Conservation (phyloP, 2,888 invertebrate species). For the Leptothorax acervorum region DNA sequence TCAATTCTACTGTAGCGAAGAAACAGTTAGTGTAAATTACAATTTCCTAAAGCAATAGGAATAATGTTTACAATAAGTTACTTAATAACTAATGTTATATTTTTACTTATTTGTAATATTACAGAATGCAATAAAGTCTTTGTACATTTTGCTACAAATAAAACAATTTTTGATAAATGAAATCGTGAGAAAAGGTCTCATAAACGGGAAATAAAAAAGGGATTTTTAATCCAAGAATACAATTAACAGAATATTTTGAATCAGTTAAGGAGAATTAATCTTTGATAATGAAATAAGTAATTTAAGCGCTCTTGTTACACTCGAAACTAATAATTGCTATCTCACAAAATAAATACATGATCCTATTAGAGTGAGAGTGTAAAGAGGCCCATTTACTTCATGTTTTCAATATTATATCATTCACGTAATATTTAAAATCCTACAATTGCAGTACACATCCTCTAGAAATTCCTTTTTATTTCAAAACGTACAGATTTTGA, state of each 20-base stretch:
- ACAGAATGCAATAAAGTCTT: constrained; percentile 29
- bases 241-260: neutral
- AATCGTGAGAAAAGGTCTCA: neutral
- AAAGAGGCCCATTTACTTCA: neutral
- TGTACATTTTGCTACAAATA: constrained; percentile 46
- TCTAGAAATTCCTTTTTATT: constrained; percentile 33
- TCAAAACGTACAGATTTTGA: constrained; percentile 40
- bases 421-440: neutral
- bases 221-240: neutral
- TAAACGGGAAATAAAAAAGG: neutral
- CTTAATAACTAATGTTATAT: constrained; percentile 34
- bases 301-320: neutral
- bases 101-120: constrained; percentile 45
- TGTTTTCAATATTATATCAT: neutral
- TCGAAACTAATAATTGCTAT: neutral
- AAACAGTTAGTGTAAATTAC: neutral
- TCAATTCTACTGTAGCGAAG: neutral
- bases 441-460: constrained; percentile 3
- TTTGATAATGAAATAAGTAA: neutral
- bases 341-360: neutral
- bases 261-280: neutral
- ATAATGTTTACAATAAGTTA: constrained; percentile 15
- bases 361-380: neutral
- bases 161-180: constrained; percentile 14
- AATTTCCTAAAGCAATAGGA: neutral